Base-by-base conservation (phyloP, 2,888 invertebrate genomes). In the Polymixis lichenea region DNA sequence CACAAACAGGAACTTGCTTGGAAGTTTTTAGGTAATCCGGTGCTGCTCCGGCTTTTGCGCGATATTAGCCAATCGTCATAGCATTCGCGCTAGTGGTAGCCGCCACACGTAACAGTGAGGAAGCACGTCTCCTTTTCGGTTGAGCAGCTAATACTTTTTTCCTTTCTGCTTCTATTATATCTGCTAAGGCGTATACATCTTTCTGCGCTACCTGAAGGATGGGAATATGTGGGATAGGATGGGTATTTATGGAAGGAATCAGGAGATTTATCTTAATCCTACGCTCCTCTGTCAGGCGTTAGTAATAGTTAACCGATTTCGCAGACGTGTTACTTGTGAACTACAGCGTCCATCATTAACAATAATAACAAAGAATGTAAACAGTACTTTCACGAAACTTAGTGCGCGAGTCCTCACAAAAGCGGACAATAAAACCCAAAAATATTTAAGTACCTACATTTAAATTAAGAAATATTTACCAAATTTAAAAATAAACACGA, bases 101-200 rank as follows among this genome's bases (percentile, higher is more conserved):
- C 15, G 90, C 88, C 56, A 88, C 91, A 46, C 94, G 91, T 43
- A 95, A 86, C 5, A 95, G 78, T 51, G 91, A 91, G 0, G 94
- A 93, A 13, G 95, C 90, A 17, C 93, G 90, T 84, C 91, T 91
- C 87, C 92, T 96, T 88, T 93, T 95, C 4, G 95, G 95, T 19
- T 94, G 92, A 2, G 94, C 93, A 1, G 91, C 95, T 81, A 93
- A 93, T 58, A 87, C 11, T 83, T 78, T 90, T 84, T 90, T 91
- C 66, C 91, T 91, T 70, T 95, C 95, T 61, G 78, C 92, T 86
- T 94, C 92, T 65, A 93, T 9, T 53, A 49, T 65, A 78, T 96
- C 95, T 0, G 95, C 95, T 73, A 91, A 80, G 51, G 91, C 82
- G 85, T 95, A 96, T 0, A 93, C 92, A 11, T 91, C 92, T 85